phyloP scores from a whole-genome alignment of 2,888 invertebrate genomes.

The Sycophila texana region DNA sequence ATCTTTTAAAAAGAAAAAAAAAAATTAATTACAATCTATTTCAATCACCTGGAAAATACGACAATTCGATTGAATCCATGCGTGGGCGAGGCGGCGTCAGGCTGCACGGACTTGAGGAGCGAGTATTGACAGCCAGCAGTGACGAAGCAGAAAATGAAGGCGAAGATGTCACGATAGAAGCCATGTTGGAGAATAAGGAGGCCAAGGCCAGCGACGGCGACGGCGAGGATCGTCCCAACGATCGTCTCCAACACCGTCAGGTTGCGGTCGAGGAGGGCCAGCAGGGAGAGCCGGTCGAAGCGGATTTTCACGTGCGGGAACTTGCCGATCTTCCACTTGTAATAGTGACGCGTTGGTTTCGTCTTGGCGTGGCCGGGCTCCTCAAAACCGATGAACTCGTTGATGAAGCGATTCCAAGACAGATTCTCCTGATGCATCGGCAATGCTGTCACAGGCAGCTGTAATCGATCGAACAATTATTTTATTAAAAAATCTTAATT shows the following conservation, averaged over 20 bases:
- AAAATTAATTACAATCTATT: neutral
- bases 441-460: constrained; percentile 71
- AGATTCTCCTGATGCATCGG: constrained; percentile 78
- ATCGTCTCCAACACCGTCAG: constrained; percentile 88
- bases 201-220: constrained; percentile 90
- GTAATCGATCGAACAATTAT: constrained; percentile 28
- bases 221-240: constrained; percentile 88
- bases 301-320: constrained; percentile 85
- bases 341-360: constrained; percentile 79
- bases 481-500: neutral
- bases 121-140: constrained; percentile 99
- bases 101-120: constrained; percentile 97
- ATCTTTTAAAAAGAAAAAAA: too few relatives aligned
- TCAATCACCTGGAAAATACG: constrained; percentile 82
- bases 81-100: constrained; percentile 98
- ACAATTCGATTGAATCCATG: constrained; percentile 98
- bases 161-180: constrained; percentile 93
- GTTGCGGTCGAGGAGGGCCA: constrained; percentile 95
- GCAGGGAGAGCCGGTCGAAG: constrained; percentile 93
- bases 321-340: constrained; percentile 82
- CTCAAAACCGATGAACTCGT: constrained; percentile 76
- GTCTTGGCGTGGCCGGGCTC: constrained; percentile 78
- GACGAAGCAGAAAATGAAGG: constrained; percentile 97
- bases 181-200: constrained; percentile 88
- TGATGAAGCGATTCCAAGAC: constrained; percentile 78